Evolutionary conservation across 2,888 invertebrate genomes (phyloP).

Genomic region (Drosophila kanekoi): DNA sequence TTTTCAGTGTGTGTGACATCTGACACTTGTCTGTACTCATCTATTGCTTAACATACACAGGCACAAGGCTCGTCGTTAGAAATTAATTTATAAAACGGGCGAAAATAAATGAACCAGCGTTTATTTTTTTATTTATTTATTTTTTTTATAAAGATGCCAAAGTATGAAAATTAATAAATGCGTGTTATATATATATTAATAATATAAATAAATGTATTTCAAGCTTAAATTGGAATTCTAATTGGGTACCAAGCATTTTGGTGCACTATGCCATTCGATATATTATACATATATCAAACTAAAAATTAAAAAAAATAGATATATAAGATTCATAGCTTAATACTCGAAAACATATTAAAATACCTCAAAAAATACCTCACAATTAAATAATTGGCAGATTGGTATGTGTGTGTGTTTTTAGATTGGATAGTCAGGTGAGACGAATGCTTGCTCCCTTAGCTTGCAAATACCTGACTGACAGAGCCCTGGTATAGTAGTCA

Average conservation of each 20-base stretch:
- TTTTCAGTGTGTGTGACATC: conserved; percentile 54
- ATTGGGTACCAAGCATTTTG: not conserved
- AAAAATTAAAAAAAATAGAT: no score
- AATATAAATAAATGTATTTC: not conserved
- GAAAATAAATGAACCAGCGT: conserved; percentile 6
- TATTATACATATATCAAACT: no score
- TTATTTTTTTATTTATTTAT: conserved; percentile 3
- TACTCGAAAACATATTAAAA: no score
- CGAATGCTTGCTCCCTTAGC: no score
- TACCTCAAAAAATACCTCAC: no score
- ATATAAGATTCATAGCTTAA: no score
- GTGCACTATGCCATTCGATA: not conserved
- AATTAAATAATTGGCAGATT: no score
- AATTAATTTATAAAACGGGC: conserved; percentile 34
- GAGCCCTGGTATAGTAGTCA: no score
- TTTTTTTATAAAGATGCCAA: not conserved
- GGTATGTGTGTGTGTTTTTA: no score
- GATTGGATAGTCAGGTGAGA: no score
- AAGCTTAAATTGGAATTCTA: not conserved
- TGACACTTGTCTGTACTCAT: conserved; percentile 71
- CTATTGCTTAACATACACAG: conserved; percentile 12
- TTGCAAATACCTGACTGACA: no score
- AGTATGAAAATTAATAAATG: not conserved
- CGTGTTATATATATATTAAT: no score
- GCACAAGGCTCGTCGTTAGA: conserved; percentile 5